These are phyloP conservation scores for Myripristis murdjan DNA, from an alignment of 2,797 vertebrate species.

Conservation along the genomic window DNA sequence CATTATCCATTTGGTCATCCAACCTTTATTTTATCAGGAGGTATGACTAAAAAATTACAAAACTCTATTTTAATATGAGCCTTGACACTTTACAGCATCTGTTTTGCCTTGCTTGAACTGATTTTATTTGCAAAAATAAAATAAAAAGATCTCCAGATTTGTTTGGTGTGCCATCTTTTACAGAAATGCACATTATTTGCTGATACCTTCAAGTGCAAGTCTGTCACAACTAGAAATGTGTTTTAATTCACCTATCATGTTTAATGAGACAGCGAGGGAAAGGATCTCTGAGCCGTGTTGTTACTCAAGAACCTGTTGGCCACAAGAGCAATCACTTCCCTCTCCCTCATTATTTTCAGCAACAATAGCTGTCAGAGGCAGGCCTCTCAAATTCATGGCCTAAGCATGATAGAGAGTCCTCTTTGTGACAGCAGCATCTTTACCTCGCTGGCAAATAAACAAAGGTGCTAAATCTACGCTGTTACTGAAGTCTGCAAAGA, in stretches of 20 bases:
- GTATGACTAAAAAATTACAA: not conserved
- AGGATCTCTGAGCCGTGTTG: conserved; percentile 40
- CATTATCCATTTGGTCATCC: conserved; percentile 7
- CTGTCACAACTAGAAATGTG: not conserved
- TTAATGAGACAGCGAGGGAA: conserved; percentile 7
- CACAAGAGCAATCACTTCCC: conserved; percentile 43
- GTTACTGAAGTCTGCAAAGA: conserved; percentile 17
- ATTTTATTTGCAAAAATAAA: conserved; percentile 40
- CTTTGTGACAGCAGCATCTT: conserved; percentile 60
- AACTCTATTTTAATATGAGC: conserved; percentile 10
- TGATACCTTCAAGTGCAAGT: not conserved
- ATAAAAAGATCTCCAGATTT: conserved; percentile 25
- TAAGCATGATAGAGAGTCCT: conserved; percentile 64
- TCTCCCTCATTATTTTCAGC: conserved; percentile 55
- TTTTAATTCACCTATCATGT: not conserved
- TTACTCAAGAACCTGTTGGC: conserved; percentile 54
- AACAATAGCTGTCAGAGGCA: conserved; percentile 65
- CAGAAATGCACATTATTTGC: no score
- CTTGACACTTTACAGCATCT: conserved; percentile 14
- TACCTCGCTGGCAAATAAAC: conserved; percentile 50
- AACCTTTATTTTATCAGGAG: conserved; percentile 10
- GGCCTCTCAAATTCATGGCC: conserved; percentile 48
- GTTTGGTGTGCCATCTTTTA: no score
- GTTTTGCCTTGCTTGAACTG: conserved; percentile 24
- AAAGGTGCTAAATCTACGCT: conserved; percentile 36